A percentile compares a stretch with the other conserved stretches of the same genome.
phyloP scores from a whole-genome alignment of 2,888 invertebrate species.

The Orthonevra nobilis region DNA sequence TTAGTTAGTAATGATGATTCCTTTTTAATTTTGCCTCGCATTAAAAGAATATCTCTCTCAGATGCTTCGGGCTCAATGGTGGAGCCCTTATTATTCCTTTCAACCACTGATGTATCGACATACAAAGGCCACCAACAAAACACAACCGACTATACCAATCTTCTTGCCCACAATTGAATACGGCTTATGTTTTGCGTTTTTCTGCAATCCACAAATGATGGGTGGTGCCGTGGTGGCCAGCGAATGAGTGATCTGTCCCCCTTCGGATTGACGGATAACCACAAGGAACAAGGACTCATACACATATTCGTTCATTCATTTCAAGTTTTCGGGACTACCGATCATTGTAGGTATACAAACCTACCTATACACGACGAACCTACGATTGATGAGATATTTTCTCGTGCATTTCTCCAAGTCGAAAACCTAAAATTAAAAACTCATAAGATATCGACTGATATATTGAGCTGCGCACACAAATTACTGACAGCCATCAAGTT shows the following conservation, averaged over 20 bases:
- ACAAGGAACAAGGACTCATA: constrained; percentile 52
- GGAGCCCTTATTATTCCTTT: constrained; percentile 54
- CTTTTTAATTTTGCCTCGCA: constrained; percentile 68
- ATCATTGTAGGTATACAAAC: constrained; percentile 24
- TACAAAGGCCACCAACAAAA: constrained; percentile 30
- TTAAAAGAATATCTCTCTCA: constrained; percentile 54
- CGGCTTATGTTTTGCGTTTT: constrained; percentile 21
- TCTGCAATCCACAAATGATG: constrained; percentile 56
- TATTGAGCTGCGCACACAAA: constrained; percentile 77
- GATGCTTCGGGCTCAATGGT: constrained; percentile 52
- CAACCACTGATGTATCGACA: constrained; percentile 50
- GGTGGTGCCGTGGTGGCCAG: constrained; percentile 66
- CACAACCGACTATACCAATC: constrained; percentile 10
- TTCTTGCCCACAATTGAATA: constrained; percentile 15
- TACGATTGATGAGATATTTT: constrained; percentile 77
- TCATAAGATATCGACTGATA: constrained; percentile 80
- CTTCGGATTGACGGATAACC: constrained; percentile 67
- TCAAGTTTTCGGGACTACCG: constrained; percentile 61
- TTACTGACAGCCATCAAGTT: constrained; percentile 75
- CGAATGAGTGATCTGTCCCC: constrained; percentile 64
- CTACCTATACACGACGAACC: constrained; percentile 71
- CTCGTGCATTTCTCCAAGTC: constrained; percentile 64
- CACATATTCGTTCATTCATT: constrained; percentile 38
- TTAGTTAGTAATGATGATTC: constrained; percentile 67
- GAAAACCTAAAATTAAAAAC: constrained; percentile 80